Evolutionary conservation across 2,888 invertebrate genomes (phyloP), one percentile per base, ranked within the genome.

Genomic region (Drosophila helvetica): DNA sequence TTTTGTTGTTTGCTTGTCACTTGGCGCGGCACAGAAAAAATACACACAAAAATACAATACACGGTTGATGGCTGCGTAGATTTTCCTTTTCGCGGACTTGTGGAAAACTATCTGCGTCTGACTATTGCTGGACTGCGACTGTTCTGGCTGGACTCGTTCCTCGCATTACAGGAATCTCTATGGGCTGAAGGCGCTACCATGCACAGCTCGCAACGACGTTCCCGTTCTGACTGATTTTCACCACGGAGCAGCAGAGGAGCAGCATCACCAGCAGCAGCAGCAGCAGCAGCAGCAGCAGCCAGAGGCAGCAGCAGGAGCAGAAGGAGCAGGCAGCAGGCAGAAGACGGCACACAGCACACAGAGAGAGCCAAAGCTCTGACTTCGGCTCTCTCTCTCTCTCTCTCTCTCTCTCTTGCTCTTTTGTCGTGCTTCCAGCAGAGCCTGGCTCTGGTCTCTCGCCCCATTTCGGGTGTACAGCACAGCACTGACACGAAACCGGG

Each of bases 141-240:
- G 62, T 57, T 64, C 71, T 64, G 59, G 38, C 38, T 38, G 38
- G 53, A 70, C 60, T 80, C 71, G 73, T 73, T 78, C 38, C 38
- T 38, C 75, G 78, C 86, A 86, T 84, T 75, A 80, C 79, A 79
- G 75, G 75, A 73, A 79, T 77, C 78, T 86, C 64, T 78, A 74
- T 63, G 38, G 71, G 76, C 78, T 75, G 81, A 77, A 81, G 77
- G 81, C 81, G 81, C 91, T 89, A 71, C 45, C 90, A 86, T 89
- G 71, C 71, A 90, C 91, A 91, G 88, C 89, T 91, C 91, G 92
- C 92, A 91, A 91, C 92, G 91, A 92, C 92, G 92, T 91, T 91
- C 92, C 92, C 92, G 91, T 90, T 91, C 90, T 89, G 90, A 92
- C 92, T 92, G 91, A 92, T 89, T 90, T 90, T 90, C 91, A 90